These are phyloP conservation scores for Cephus nigrinus DNA, from an alignment of 2,888 invertebrate genomes.

Conservation along the genomic window DNA sequence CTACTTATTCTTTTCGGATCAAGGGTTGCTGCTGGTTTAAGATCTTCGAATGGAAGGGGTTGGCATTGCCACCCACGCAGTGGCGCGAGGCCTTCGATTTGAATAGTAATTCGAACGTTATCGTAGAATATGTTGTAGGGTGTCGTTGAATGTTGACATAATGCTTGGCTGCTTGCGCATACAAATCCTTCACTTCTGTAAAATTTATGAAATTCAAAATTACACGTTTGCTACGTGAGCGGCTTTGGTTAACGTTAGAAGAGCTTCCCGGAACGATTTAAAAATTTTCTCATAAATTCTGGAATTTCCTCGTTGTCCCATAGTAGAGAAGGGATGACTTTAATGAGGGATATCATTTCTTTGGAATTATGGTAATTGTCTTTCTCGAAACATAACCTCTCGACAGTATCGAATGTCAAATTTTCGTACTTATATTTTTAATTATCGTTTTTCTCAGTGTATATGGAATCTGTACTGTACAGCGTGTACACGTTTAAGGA, in stretches of 20 bases:
- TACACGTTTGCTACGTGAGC: conserved; percentile 41
- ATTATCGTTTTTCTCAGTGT: neutral
- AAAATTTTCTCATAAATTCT: conserved; percentile 52
- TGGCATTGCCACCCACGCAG: conserved; percentile 12
- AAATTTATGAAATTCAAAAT: conserved; percentile 28
- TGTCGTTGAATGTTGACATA: conserved; percentile 48
- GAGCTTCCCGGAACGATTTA: conserved; percentile 42
- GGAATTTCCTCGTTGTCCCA: conserved; percentile 20
- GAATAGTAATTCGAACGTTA: conserved; percentile 29
- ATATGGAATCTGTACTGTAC: neutral
- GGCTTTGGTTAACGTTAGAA: conserved; percentile 32
- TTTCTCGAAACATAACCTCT: conserved; percentile 49
- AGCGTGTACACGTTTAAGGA: neutral
- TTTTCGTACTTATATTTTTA: neutral
- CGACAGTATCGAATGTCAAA: neutral
- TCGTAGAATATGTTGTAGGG: conserved; percentile 29
- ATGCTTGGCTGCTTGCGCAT: conserved; percentile 43
- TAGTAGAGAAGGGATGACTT: conserved; percentile 28
- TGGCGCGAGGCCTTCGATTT: conserved; percentile 12
- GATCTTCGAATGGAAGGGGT: neutral
- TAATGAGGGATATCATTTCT: conserved; percentile 57
- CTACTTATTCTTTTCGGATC: neutral
- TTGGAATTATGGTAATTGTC: conserved; percentile 61
- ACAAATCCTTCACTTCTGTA: conserved; percentile 32
- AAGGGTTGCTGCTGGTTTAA: neutral